Base-by-base conservation (phyloP, 2,888 invertebrate genomes). In the Phalera bucephala region DNA sequence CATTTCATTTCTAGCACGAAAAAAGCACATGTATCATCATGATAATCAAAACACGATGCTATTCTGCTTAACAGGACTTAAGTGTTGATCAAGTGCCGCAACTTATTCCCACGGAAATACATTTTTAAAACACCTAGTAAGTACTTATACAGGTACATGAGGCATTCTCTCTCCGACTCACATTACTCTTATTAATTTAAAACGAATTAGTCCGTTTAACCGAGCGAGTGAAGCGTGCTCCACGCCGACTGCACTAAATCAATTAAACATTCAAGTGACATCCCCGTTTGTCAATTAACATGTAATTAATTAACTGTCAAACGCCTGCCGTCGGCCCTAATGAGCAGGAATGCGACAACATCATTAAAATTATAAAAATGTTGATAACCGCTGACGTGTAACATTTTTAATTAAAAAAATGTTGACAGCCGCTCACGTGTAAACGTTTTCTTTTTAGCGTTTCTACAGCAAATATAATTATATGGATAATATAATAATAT, bases 231-330 rank as follows among this genome's bases (percentile, higher is more conserved):
- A 27, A 12, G 21, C 40, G 35, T 36, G 17, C 34, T 39, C 39
- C 31, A 42, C 34, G 33, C 20, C 12, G 15, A 10, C 17, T 46
- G 33, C 40, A 39, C 35, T 50, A 29, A 46, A 53, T 51, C 40
- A 36, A 44, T 47, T 44, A 39, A 42, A 33, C 31, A 34, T 44
- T 41, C 12, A n/a, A 41, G 30, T 31, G 10, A 39, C 32, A 26
- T 26, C 40, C 28, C 37, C 32, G 35, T 22, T 8, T 13, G 19
- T 43, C 42, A 41, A 52, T 45, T 48, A 52, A 44, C 31, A 30
- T 20, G n/a, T 30, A 17, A 23, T 36, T 45, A 50, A 33, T 46
- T 15, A 36, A 30, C 19, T 44, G 33, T 51, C 43, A 44, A 32
- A 31, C 27, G 23, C 31, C 1, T 10, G 9, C 21, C 10, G 27